phyloP scores from a whole-genome alignment of 1,140 invertebrate genomes.

The Sarcophaga bullata region DNA sequence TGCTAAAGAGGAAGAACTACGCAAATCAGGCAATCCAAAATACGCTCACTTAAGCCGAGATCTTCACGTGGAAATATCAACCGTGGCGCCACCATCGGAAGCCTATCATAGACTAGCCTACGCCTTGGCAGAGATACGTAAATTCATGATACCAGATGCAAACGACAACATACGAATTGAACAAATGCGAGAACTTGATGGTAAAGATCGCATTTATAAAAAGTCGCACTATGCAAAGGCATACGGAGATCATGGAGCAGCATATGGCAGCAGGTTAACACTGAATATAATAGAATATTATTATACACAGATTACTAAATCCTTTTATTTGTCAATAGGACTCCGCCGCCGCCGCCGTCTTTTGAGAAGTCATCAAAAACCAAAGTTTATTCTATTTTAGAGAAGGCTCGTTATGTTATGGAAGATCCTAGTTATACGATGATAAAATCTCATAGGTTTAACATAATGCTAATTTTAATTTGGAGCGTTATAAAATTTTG shows the following conservation, averaged over 20 bases:
- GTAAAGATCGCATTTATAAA: conserved; percentile 60
- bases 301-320: background rate
- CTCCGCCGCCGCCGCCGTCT: conserved; percentile 62
- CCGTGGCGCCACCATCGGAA: conserved; percentile 88
- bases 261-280: conserved; percentile 57
- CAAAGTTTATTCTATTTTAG: conserved; percentile 84
- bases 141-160: conserved; percentile 77
- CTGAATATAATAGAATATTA: background rate
- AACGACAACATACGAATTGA: conserved; percentile 84
- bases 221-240: conserved; percentile 62
- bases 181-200: conserved; percentile 77
- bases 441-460: conserved; percentile 58
- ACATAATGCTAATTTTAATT: background rate
- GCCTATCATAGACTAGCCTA: conserved; percentile 91
- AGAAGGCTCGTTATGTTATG: conserved; percentile 82
- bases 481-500: conserved; percentile 1
- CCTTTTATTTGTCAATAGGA: conserved; percentile 47
- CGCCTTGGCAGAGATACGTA: conserved; percentile 82
- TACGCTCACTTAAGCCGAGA: conserved; percentile 93
- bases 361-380: conserved; percentile 67
- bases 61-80: conserved; percentile 92
- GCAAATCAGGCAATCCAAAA: conserved; percentile 88
- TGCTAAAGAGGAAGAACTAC: conserved; percentile 88
- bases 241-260: conserved; percentile 58
- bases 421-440: conserved; percentile 74